Evolutionary conservation across 2,113 vertebrate species (phyloP), one percentile per base, ranked within the genome.

Genomic region (Pomatostomus ruficeps): DNA sequence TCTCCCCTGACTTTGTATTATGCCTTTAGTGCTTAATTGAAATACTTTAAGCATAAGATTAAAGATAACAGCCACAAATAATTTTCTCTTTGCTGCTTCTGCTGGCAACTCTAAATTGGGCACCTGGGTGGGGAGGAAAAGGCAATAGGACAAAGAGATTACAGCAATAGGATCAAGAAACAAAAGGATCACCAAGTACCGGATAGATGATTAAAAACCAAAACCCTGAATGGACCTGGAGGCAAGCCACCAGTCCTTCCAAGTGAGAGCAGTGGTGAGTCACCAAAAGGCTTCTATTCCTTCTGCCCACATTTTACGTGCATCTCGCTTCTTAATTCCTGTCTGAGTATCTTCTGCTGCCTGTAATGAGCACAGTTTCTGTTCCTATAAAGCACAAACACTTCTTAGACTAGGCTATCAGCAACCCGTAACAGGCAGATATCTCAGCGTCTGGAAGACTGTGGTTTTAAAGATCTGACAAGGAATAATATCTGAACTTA

Each of bases 401-500:
- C 57, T 82, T 91, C 88, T 85, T 52, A 91, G 76, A 51, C 58
- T 66, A 82, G 62, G 62, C 85, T 95, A 95, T 91, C 94, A 84
- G 92, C 91, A 74, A 63, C 43, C 42, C 25, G 0, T 94, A 96
- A 97, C 93, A 96, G 93, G 93, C 89, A 95, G 95, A 66, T 92
- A 96, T 93, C 96, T 95, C 94, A 85, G 93, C 54, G 61, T 85
- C 95, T 89, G 89, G 45, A 94, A 94, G 68, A 94, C 88, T 91
- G 76, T 40, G 84, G 83, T 94, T 96, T 90, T 88, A 94, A 92
- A 93, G 65, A 94, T 94, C 91, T 97, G 95, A 97, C 95, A 97
- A 94, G 95, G 92, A 96, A 94, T 96, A 96, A 97, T 97, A 96
- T 94, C 96, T 95, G 92, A 97, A 95, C 92, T 96, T 95, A 97